A percentile compares a stretch with the other conserved stretches of the same genome.
Evolutionary conservation across 2,797 vertebrate species (phyloP).

Genomic region (Miichthys miiuy): DNA sequence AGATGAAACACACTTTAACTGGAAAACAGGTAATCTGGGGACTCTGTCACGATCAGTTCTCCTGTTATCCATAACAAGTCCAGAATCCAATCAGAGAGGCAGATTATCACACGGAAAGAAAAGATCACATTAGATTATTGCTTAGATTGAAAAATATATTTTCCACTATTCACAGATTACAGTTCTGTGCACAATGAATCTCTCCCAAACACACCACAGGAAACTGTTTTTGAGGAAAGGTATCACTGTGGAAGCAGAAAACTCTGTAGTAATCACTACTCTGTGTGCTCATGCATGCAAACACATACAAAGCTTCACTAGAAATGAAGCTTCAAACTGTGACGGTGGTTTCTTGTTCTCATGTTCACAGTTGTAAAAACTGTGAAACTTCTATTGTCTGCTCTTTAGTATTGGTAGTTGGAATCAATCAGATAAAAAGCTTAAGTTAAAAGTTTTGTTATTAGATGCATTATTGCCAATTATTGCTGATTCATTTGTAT

Average conservation of each 20-base stretch:
- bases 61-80: conserved; percentile 72
- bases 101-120: background rate
- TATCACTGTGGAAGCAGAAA: background rate
- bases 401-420: no score
- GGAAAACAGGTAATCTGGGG: conserved; percentile 54
- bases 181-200: background rate
- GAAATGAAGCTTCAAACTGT: no score
- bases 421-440: no score
- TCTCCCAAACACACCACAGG: background rate
- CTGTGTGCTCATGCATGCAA: background rate
- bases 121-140: background rate
- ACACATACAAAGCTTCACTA: no score
- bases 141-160: background rate
- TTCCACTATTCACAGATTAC: background rate
- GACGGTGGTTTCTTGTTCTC: no score
- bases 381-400: no score
- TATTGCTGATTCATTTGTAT: background rate
- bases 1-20: conserved; percentile 62
- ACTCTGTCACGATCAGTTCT: conserved; percentile 57
- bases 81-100: conserved; percentile 48
- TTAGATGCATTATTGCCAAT: background rate
- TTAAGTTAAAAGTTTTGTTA: no score
- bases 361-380: no score
- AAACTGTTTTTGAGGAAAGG: background rate
- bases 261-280: background rate